A percentile compares a stretch with the other conserved stretches of the same genome.
phyloP scores from a whole-genome alignment of 2,888 invertebrate genomes.

The Melolontha melolontha region DNA sequence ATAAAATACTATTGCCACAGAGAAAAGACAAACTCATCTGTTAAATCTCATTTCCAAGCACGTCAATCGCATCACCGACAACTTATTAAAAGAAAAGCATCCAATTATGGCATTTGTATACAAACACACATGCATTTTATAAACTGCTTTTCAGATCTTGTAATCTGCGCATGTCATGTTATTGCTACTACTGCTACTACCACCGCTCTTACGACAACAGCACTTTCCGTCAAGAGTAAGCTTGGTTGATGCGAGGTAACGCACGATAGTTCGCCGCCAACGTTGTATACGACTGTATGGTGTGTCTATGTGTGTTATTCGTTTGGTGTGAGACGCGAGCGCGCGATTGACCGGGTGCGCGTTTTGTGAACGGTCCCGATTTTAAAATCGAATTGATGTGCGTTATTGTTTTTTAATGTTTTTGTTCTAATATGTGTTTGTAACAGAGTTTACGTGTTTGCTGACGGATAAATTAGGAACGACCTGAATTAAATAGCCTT shows the following conservation, averaged over 20 bases:
- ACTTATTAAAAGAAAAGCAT: slow-evolving; percentile 21
- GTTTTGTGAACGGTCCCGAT: too few species aligned
- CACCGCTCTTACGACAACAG: slow-evolving; percentile 15
- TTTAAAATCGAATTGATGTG: too few species aligned
- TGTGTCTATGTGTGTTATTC: background rate
- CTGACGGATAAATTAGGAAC: too few species aligned
- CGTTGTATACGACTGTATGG: slow-evolving; percentile 8
- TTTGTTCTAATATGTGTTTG: too few species aligned
- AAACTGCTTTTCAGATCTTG: slow-evolving; percentile 5
- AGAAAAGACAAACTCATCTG: too few species aligned
- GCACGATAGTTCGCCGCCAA: slow-evolving; percentile 10
- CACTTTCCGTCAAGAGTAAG: slow-evolving; percentile 20
- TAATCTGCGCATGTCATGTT: slow-evolving; percentile 23
- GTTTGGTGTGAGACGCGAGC: background rate
- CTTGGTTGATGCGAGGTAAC: slow-evolving; percentile 4
- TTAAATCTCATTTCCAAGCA: too few species aligned
- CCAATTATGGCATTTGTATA: slow-evolving; percentile 30
- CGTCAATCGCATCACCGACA: too few species aligned
- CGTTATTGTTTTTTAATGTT: too few species aligned
- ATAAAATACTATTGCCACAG: too few species aligned
- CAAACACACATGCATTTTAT: slow-evolving; percentile 18
- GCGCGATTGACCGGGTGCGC: too few species aligned
- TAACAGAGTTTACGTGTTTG: too few species aligned
- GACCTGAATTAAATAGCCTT: too few species aligned
- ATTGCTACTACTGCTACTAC: slow-evolving; percentile 9